These are phyloP conservation scores for Cephalopholis sonnerati DNA, from an alignment of 2,113 vertebrate genomes.

Conservation along the genomic window DNA sequence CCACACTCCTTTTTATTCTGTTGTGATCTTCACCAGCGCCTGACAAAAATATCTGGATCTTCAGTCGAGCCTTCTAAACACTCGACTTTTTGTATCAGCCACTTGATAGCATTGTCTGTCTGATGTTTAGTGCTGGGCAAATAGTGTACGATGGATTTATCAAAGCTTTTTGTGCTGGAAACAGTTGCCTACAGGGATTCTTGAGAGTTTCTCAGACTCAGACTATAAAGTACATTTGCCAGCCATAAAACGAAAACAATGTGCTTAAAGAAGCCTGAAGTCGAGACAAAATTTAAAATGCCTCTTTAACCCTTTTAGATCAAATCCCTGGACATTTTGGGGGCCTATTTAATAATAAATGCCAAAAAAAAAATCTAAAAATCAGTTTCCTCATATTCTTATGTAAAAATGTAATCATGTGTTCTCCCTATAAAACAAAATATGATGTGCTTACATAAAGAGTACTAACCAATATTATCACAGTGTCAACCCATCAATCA, in stretches of 20 bases:
- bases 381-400: too few relatives aligned
- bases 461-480: too few relatives aligned
- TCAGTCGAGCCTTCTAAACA: background rate
- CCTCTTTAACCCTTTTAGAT: too few relatives aligned
- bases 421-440: too few relatives aligned
- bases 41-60: slow-evolving; percentile 34
- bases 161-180: slow-evolving; percentile 28
- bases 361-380: too few relatives aligned
- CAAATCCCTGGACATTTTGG: too few relatives aligned
- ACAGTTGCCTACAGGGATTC: slow-evolving; percentile 29
- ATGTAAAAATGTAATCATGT: too few relatives aligned
- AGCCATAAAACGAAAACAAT: slow-evolving; percentile 19
- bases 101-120: slow-evolving; percentile 29
- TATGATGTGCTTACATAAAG: too few relatives aligned
- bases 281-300: too few relatives aligned
- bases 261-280: slow-evolving; percentile 14
- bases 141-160: slow-evolving; percentile 25
- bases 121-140: slow-evolving; percentile 45
- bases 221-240: slow-evolving; percentile 9
- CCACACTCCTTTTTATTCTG: slow-evolving; percentile 1
- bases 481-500: too few relatives aligned
- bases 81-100: slow-evolving; percentile 7
- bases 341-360: too few relatives aligned
- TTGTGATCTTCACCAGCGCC: slow-evolving; percentile 19
- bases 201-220: slow-evolving; percentile 31